These are phyloP conservation scores for Chelon labrosus DNA, from an alignment of 2,797 vertebrate genomes.

Conservation along the genomic window DNA sequence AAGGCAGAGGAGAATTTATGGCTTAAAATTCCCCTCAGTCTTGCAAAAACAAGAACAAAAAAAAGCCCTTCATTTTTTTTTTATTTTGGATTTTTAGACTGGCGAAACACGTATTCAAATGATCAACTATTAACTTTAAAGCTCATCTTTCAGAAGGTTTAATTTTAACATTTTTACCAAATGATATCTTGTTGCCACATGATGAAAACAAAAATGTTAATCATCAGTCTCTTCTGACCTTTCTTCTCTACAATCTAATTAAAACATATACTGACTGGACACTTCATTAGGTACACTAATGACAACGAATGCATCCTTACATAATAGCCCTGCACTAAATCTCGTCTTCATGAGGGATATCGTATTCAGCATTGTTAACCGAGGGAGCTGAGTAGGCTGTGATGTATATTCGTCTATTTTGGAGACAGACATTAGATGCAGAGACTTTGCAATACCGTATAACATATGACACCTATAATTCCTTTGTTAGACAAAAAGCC, in stretches of 20 bases:
- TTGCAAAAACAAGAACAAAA: background rate
- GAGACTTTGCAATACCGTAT: background rate
- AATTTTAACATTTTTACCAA: background rate
- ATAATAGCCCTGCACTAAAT: too few species aligned
- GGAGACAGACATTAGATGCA: conserved; percentile 3
- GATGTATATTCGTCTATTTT: background rate
- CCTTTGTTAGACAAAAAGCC: conserved; percentile 41
- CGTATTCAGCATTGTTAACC: too few species aligned
- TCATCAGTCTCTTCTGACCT: background rate
- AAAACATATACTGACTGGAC: background rate
- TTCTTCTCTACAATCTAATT: conserved; percentile 13
- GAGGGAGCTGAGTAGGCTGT: too few species aligned
- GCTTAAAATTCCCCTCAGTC: background rate
- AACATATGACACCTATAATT: conserved; percentile 33
- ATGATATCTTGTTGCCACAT: background rate
- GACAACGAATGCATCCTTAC: too few species aligned
- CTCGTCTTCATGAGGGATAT: too few species aligned
- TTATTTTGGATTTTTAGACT: background rate
- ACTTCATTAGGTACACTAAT: too few species aligned
- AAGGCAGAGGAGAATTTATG: background rate
- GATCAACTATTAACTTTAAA: too few species aligned
- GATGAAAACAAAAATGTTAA: background rate
- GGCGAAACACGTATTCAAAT: too few species aligned
- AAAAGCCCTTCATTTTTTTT: too few species aligned
- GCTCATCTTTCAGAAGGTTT: background rate